These are phyloP conservation scores for Pseudochromis fuscus DNA, from an alignment of 2,797 vertebrate genomes.

Conservation along the genomic window DNA sequence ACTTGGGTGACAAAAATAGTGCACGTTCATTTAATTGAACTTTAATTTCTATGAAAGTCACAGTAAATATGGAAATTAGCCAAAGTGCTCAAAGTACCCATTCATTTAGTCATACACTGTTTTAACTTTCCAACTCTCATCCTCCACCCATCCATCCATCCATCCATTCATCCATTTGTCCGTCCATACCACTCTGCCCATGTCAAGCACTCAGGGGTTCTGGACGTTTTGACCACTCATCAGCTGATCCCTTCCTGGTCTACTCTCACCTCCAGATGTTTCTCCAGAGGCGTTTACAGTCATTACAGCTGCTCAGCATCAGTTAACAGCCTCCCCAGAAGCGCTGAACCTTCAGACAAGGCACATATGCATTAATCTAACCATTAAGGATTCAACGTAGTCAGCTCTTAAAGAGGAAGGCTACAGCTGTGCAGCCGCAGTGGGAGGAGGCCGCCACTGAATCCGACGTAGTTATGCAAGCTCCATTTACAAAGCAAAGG, in stretches of 20 bases:
- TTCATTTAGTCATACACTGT: background rate
- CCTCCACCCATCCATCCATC: background rate
- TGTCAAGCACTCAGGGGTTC: background rate
- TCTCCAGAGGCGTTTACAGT: constrained; percentile 56
- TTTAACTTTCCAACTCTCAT: background rate
- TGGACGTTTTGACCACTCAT: constrained; percentile 21
- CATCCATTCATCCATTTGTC: background rate
- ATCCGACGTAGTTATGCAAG: constrained; percentile 46
- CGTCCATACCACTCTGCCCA: background rate
- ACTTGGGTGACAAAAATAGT: no score
- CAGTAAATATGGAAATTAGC: no score
- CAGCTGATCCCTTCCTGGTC: constrained; percentile 28
- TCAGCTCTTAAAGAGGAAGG: constrained; percentile 55
- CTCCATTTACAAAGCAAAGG: constrained; percentile 58
- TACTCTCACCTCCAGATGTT: constrained; percentile 72
- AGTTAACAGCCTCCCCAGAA: constrained; percentile 62
- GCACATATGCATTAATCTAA: constrained; percentile 71
- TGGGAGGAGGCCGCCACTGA: constrained; percentile 38
- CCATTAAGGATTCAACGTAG: constrained; percentile 71
- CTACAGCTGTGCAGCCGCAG: constrained; percentile 52
- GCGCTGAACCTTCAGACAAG: constrained; percentile 54
- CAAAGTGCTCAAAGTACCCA: no score
- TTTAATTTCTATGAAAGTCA: no score
- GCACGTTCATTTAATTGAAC: no score
- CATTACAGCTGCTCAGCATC: constrained; percentile 70